Evolutionary conservation across 1,140 invertebrate species (phyloP).

Genomic region (Capitella teleta): DNA sequence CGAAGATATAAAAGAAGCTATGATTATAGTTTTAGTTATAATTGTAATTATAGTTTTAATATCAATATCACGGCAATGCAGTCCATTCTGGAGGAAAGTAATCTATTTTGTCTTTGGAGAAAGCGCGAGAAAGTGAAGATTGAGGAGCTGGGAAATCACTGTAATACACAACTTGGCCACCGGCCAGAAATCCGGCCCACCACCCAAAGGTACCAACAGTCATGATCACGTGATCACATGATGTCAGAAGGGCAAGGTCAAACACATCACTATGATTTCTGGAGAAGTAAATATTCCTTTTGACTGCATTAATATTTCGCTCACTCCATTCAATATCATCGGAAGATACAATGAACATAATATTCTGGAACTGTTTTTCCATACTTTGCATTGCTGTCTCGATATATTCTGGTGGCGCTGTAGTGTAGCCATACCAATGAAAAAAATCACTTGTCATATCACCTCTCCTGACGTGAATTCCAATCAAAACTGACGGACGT

Average conservation of each 20-base stretch:
- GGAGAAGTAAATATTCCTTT: no score
- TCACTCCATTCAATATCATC: constrained; percentile 20
- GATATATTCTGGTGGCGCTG: constrained; percentile 13
- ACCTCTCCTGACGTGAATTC: constrained; percentile 11
- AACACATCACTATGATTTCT: background rate
- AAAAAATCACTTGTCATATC: constrained; percentile 5
- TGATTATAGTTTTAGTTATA: no score
- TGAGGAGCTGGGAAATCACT: constrained; percentile 12
- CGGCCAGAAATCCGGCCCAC: constrained; percentile 18
- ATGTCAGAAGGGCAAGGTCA: constrained; percentile 52
- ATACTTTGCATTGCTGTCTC: constrained; percentile 16
- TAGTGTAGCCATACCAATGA: constrained; percentile 14
- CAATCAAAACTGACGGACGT: background rate
- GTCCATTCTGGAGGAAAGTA: no score
- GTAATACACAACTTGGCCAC: constrained; percentile 18
- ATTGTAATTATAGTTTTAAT: no score
- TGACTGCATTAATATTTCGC: constrained; percentile 1
- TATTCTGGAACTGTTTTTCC: constrained; percentile 12
- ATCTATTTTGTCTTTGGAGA: no score
- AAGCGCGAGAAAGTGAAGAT: no score
- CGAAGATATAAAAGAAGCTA: no score
- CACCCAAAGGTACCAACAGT: constrained; percentile 18
- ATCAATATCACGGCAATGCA: no score
- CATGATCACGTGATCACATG: constrained; percentile 21
- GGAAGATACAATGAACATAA: constrained; percentile 20